phyloP scores from a whole-genome alignment of 2,113 vertebrate species.

The Uria aalge region DNA sequence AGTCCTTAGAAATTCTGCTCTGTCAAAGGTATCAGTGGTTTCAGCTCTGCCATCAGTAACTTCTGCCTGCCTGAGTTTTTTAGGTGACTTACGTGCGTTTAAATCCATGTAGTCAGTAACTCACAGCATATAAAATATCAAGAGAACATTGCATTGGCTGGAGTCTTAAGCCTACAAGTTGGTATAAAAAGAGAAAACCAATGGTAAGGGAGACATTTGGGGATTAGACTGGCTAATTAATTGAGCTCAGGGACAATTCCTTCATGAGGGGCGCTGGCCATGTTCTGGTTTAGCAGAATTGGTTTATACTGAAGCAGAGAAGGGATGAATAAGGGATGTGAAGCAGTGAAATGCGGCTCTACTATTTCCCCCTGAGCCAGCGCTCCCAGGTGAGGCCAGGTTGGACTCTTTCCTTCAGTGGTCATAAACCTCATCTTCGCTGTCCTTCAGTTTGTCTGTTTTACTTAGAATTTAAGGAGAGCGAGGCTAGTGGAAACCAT shows the following conservation, averaged over 20 bases:
- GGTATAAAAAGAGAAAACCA: not conserved
- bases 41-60: not conserved
- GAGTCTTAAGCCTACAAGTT: not conserved
- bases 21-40: not conserved
- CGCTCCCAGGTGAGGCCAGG: not conserved
- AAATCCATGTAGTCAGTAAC: not conserved
- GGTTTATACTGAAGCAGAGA: not conserved
- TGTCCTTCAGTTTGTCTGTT: not conserved
- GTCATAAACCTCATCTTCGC: not conserved
- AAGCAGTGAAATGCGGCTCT: not conserved
- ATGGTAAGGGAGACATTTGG: not conserved
- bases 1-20: not conserved
- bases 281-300: not conserved
- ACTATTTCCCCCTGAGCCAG: not conserved
- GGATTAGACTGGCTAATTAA: not conserved
- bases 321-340: not conserved
- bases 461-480: not conserved
- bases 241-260: not conserved
- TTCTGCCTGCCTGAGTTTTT: not conserved
- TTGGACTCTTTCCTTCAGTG: rapidly evolving
- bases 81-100: not conserved
- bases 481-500: not conserved
- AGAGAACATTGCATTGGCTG: not conserved
- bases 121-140: not conserved
- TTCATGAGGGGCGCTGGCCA: not conserved